Conservation (phyloP, 92 coral and sea anemone genomes). For the Phenganax subtilis region DNA sequence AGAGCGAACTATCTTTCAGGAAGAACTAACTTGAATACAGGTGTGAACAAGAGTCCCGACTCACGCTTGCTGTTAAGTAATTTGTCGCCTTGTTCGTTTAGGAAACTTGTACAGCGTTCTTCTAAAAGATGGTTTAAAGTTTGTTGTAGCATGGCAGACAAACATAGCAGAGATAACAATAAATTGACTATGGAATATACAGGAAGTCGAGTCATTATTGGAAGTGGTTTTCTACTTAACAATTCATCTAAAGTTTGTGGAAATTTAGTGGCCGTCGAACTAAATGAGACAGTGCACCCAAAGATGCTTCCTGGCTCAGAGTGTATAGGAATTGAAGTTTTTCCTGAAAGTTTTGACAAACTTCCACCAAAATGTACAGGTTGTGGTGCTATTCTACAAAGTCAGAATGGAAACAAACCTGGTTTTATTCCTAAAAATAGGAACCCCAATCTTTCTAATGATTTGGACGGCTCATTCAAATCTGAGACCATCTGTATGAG, state of each 20-base stretch:
- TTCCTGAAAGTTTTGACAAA: constrained; percentile 61
- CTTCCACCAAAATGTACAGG: constrained; percentile 77
- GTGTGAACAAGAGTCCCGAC: not conserved
- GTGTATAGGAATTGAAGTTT: constrained; percentile 45
- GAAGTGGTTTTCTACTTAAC: not conserved
- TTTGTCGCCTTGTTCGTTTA: not conserved
- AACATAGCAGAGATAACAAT: not conserved
- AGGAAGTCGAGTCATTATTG: not conserved
- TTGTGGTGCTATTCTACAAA: constrained; percentile 90
- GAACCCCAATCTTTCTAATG: constrained; percentile 46
- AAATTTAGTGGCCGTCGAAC: not conserved
- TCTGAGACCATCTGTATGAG: constrained; percentile 63
- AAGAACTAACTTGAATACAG: not conserved
- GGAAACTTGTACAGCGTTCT: not conserved
- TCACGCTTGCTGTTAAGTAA: not conserved
- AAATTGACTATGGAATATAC: not conserved
- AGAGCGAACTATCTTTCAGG: not conserved
- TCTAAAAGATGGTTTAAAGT: constrained; percentile 15
- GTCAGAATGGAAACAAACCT: constrained; percentile 54
- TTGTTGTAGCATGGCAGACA: not conserved
- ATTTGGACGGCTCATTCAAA: not conserved
- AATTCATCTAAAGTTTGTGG: not conserved
- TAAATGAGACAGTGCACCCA: not conserved
- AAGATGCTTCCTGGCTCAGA: not conserved
- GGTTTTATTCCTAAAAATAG: constrained; percentile 65